Conservation (phyloP, 2,888 invertebrate genomes). For the Megamerina dolium region DNA sequence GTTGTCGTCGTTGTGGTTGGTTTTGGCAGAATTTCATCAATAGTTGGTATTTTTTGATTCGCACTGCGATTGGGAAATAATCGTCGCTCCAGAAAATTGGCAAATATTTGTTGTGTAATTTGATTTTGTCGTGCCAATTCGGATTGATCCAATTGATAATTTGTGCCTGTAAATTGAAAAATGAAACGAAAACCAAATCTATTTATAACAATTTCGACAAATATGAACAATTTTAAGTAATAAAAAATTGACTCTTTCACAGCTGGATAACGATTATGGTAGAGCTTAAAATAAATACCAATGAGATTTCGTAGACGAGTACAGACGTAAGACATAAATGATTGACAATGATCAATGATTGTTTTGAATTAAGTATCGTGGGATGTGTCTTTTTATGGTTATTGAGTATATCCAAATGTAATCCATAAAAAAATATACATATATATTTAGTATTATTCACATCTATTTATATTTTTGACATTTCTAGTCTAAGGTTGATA, state of each 20-base stretch:
- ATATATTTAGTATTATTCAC: no score
- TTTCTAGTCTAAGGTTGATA: no score
- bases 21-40: conserved; percentile 60
- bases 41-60: conserved; percentile 53
- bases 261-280: no score
- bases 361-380: no score
- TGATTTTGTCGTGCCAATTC: conserved; percentile 69
- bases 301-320: no score
- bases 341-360: no score
- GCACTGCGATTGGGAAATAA: conserved; percentile 57
- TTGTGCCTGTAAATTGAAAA: conserved; percentile 24
- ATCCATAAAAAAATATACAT: no score
- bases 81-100: conserved; percentile 65
- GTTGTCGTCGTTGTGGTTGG: conserved; percentile 37
- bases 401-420: no score
- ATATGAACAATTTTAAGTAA: background rate
- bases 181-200: background rate
- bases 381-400: no score
- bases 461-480: no score
- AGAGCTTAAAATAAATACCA: no score
- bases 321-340: no score
- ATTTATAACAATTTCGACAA: background rate
- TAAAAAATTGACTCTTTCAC: conserved; percentile 16
- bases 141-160: conserved; percentile 46
- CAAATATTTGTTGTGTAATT: conserved; percentile 70